These are phyloP conservation scores for Clarias macrocephalus DNA, from an alignment of 2,113 vertebrate species.

Conservation along the genomic window DNA sequence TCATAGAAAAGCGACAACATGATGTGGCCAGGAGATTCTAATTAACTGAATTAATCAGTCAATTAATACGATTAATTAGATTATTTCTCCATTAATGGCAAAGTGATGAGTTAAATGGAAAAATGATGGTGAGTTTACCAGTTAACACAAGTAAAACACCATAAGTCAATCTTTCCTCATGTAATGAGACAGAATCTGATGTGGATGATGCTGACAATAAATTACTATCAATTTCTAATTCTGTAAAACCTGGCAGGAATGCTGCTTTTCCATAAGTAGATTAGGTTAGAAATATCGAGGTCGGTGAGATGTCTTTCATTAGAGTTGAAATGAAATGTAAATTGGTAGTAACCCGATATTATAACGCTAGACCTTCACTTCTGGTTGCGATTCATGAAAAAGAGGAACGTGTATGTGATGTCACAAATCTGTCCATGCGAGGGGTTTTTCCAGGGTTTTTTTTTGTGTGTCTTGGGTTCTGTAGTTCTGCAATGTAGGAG, in stretches of 20 bases:
- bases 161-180: not conserved
- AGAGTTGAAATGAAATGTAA: not conserved
- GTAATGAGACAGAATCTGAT: not conserved
- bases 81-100: not conserved
- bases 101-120: not conserved
- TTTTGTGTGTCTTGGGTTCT: not conserved
- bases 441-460: not conserved
- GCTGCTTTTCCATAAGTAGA: not conserved
- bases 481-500: not conserved
- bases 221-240: not conserved
- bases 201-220: not conserved
- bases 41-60: not conserved
- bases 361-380: not conserved
- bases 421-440: not conserved
- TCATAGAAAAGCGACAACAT: not conserved
- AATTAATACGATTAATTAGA: too few relatives aligned
- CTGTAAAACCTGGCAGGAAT: not conserved
- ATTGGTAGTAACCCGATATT: not conserved
- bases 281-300: not conserved
- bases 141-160: not conserved
- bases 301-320: not conserved
- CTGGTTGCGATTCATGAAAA: not conserved
- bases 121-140: not conserved
- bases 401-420: not conserved
- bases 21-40: not conserved